Conservation (phyloP, 2,888 invertebrate species). For the Formica aserva region DNA sequence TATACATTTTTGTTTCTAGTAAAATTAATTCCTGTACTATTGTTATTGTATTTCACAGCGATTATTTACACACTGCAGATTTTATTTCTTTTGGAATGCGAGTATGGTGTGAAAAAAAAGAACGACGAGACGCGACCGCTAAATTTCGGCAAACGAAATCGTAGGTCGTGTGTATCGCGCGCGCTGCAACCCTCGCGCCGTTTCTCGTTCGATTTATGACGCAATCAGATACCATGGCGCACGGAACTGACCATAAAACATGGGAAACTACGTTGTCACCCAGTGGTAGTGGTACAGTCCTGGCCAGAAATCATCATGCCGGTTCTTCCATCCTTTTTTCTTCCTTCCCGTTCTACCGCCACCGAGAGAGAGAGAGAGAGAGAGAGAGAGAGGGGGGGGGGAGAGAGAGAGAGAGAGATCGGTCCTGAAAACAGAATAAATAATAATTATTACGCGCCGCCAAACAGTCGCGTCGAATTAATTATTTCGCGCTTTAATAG, state of each 20-base stretch:
- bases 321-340: conserved; percentile 50
- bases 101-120: conserved; percentile 38
- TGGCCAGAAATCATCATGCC: conserved; percentile 66
- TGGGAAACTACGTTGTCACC: conserved; percentile 82
- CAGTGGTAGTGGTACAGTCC: conserved; percentile 75
- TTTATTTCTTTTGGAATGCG: conserved; percentile 38
- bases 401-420: background rate
- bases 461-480: conserved; percentile 58
- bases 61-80: conserved; percentile 37
- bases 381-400: no score
- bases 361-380: background rate
- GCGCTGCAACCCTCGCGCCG: conserved; percentile 69
- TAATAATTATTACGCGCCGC: conserved; percentile 66
- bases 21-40: conserved; percentile 11
- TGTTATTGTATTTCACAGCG: conserved; percentile 11
- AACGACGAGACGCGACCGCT: conserved; percentile 69
- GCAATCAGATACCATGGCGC: conserved; percentile 83
- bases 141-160: conserved; percentile 78
- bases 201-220: conserved; percentile 82
- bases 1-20: background rate
- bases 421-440: conserved; percentile 47
- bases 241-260: conserved; percentile 83
- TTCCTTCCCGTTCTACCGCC: conserved; percentile 34
- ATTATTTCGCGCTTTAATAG: conserved; percentile 52
- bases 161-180: conserved; percentile 76